Evolutionary conservation across 2,797 vertebrate genomes (phyloP).

Genomic region (Pitangus sulphuratus): DNA sequence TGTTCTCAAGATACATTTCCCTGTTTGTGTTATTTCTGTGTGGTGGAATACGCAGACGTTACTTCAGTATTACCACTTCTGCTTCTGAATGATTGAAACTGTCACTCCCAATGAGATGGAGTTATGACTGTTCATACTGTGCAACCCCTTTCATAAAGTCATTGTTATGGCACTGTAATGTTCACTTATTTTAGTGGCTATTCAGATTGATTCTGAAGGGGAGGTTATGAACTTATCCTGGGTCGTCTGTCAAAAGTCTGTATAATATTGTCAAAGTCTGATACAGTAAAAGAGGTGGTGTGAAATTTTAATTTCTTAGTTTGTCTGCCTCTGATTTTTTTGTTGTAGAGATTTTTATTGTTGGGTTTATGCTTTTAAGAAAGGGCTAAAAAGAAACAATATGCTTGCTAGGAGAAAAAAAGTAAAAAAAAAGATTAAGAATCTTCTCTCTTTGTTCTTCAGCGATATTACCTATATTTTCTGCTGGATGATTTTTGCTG

Average conservation of each 20-base stretch:
- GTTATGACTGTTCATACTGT: background rate
- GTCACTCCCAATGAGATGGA: background rate
- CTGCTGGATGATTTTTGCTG: conserved; percentile 6
- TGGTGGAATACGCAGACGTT: background rate
- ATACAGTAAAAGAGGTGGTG: background rate
- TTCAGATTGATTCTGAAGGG: background rate
- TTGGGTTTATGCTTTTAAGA: background rate
- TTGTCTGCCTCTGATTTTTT: background rate
- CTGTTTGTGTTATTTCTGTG: background rate
- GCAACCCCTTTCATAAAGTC: background rate
- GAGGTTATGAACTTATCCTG: background rate
- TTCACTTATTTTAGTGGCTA: background rate
- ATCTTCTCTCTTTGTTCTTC: background rate
- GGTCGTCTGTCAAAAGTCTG: background rate
- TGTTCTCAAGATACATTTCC: background rate
- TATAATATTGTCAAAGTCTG: background rate
- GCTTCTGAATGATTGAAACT: background rate
- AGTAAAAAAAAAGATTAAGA: background rate
- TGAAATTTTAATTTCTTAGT: background rate
- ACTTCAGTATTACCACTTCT: background rate
- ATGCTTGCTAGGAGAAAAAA: background rate
- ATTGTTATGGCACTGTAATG: background rate
- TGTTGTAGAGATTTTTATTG: background rate
- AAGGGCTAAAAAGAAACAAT: background rate
- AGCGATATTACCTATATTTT: background rate